Base-by-base conservation (phyloP, 2,888 invertebrate genomes). In the Chymomyza caudatula region DNA sequence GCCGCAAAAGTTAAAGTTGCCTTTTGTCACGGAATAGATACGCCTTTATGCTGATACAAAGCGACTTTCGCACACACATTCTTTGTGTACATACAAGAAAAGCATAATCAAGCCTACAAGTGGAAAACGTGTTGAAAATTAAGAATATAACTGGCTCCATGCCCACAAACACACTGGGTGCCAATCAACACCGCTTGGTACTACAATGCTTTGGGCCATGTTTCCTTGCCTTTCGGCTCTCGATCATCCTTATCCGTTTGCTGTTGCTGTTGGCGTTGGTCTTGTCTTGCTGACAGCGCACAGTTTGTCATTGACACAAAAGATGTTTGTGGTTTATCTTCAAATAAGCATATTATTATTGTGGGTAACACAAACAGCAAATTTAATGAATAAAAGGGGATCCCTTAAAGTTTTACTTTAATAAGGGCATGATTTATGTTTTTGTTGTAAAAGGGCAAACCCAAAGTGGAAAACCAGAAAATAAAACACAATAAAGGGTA, bases 21-120 rank as follows among this genome's bases (percentile, higher is more conserved):
- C 75, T 76, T 78, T 87, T 87, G 87, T 87, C 87, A 87, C 87
- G 86, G 80, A 83, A 86, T 76, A 81, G 80, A 81, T 76, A 79
- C 77, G 76, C 74, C 77, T 84, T 81, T 79, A 77, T 77, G 65
- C 51, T 67, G 69, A 37, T 11, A 37, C 67, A 72, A 73, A 73
- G 73, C 69, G 69, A 59, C 29, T 58, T 15, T 25, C 29, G 8
- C 29, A 29, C 29, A 37, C 29, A 37, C 29, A 37, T 3, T 11
- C 29, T n/a, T 6, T 3, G 19, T 19, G 19, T 8, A 13, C 22
- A 20, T 8, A 44, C 37, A 23, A 47, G 51, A 70, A 78, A 73
- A 74, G 77, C 69, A 76, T 73, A 72, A 74, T 76, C 74, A 78
- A 78, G 78, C 72, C 76, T 60, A 71, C 69, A 74, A 73, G 69